These are phyloP conservation scores for Oscheius sp. DNA, from an alignment of 2,888 invertebrate species.

Conservation along the genomic window DNA sequence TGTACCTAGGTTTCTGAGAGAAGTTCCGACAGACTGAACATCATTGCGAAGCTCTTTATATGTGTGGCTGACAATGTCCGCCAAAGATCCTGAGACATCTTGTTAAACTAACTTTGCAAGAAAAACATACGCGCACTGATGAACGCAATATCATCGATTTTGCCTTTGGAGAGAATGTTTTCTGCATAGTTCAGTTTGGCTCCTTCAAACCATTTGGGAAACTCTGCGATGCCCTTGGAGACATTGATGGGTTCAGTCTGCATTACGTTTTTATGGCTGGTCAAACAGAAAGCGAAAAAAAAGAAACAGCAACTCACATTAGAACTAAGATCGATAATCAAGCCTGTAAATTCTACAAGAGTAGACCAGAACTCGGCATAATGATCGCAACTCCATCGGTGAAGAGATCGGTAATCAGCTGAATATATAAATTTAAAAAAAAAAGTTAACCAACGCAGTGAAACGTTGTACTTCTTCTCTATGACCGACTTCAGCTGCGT, in stretches of 20 bases:
- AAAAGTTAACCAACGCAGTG: slow-evolving; percentile 21
- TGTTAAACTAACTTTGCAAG: not conserved
- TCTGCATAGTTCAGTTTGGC: slow-evolving; percentile 77
- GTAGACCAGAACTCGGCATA: slow-evolving; percentile 77
- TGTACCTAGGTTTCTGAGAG: slow-evolving; percentile 50
- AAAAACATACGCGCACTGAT: slow-evolving; percentile 42
- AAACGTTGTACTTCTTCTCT: slow-evolving; percentile 51
- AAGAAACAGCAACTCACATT: slow-evolving; percentile 35
- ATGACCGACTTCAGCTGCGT: slow-evolving; percentile 47
- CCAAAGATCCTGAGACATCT: slow-evolving; percentile 4
- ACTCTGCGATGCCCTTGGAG: slow-evolving; percentile 74
- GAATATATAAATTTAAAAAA: slow-evolving; percentile 1
- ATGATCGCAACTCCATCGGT: slow-evolving; percentile 76
- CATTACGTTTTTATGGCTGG: not conserved
- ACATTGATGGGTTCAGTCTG: slow-evolving; percentile 74
- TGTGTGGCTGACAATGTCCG: slow-evolving; percentile 7
- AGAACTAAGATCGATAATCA: slow-evolving; percentile 74
- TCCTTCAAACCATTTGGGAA: slow-evolving; percentile 78
- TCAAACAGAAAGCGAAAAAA: not conserved
- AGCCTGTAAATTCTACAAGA: slow-evolving; percentile 74
- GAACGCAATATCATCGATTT: slow-evolving; percentile 45
- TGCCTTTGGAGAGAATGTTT: slow-evolving; percentile 73
- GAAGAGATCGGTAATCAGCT: slow-evolving; percentile 75
- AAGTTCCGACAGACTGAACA: slow-evolving; percentile 58
- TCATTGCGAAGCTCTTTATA: slow-evolving; percentile 58